phyloP scores from a whole-genome alignment of 1,140 invertebrate species.

The Chironomus striatipennis region DNA sequence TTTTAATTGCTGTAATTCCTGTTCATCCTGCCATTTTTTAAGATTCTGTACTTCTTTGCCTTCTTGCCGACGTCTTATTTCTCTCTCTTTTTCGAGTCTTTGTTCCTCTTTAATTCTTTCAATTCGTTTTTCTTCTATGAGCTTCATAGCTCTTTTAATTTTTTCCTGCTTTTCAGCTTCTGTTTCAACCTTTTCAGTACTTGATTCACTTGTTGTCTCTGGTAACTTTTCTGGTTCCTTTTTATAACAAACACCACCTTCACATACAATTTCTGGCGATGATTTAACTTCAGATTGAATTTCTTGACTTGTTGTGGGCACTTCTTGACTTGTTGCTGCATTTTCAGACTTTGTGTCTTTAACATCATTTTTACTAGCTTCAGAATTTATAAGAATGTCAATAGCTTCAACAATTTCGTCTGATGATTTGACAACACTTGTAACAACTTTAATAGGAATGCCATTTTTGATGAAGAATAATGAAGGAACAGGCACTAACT shows the following conservation, averaged over 20 bases:
- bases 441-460: constrained; percentile 64
- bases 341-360: neutral
- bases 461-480: constrained; percentile 78
- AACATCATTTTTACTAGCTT: constrained; percentile 28
- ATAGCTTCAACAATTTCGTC: constrained; percentile 46
- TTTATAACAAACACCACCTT: constrained; percentile 41
- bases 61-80: constrained; percentile 58
- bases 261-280: constrained; percentile 41
- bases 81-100: constrained; percentile 53
- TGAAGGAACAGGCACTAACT: constrained; percentile 71
- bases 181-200: constrained; percentile 25
- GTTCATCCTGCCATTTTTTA: constrained; percentile 60
- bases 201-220: constrained; percentile 24
- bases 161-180: constrained; percentile 31
- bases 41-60: constrained; percentile 62
- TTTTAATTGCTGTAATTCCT: constrained; percentile 57
- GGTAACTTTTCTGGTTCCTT: constrained; percentile 33
- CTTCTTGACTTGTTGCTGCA: constrained; percentile 28
- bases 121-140: constrained; percentile 50
- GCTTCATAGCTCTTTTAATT: constrained; percentile 40
- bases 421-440: constrained; percentile 43
- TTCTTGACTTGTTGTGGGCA: constrained; percentile 25
- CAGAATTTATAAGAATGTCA: constrained; percentile 40
- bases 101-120: constrained; percentile 55
- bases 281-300: constrained; percentile 26